Percentiles rank a stretch among this genome's conserved stretches.
Evolutionary conservation across 2,113 vertebrate genomes (phyloP).

Genomic region (Catharus fuscescens): DNA sequence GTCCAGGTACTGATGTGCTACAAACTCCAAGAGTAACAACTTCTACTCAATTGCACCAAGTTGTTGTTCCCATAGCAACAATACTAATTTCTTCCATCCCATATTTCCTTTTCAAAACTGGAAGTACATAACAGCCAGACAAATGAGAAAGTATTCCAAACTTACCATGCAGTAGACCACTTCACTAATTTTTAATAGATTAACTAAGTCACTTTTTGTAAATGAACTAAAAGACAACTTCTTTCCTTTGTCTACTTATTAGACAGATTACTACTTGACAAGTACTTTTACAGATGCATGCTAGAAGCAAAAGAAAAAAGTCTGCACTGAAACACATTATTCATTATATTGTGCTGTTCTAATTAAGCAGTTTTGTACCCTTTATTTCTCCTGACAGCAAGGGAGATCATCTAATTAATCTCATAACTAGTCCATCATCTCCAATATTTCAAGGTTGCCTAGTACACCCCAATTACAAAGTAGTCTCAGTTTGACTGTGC

Average conservation of each 20-base stretch:
- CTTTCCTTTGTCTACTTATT: not conserved
- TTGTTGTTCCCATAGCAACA: constrained; percentile 56
- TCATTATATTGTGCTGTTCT: not conserved
- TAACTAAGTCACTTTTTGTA: not conserved
- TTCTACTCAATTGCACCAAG: not conserved
- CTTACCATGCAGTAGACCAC: not conserved
- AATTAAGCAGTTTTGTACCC: not conserved
- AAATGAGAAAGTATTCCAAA: not conserved
- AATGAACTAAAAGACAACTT: not conserved
- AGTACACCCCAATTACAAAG: not conserved
- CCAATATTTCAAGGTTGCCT: not conserved
- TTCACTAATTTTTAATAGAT: not conserved
- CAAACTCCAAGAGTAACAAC: not conserved
- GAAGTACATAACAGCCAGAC: not conserved
- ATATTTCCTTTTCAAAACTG: constrained; percentile 38
- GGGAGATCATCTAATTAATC: not conserved
- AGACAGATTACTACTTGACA: not conserved
- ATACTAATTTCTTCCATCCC: constrained; percentile 1
- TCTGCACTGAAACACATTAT: not conserved
- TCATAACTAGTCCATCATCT: not conserved
- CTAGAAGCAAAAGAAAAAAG: not conserved
- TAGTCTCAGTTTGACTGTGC: not conserved
- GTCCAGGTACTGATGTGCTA: not conserved
- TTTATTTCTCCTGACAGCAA: not conserved
- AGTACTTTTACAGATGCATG: not conserved